Evolutionary conservation across 1,140 invertebrate species (phyloP).

Genomic region (Oedothorax gibbosus): DNA sequence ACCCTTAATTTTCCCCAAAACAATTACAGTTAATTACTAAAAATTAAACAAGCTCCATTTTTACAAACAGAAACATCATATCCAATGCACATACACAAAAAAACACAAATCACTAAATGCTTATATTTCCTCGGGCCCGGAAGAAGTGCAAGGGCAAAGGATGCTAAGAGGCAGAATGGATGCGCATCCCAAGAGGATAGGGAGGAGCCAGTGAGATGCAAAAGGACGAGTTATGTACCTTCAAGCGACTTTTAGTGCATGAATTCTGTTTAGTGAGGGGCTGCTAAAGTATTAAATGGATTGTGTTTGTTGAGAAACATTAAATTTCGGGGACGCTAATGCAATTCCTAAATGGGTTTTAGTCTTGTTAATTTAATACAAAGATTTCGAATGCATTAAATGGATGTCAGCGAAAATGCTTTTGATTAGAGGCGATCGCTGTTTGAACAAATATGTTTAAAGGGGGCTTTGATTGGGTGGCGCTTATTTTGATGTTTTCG

Average conservation of each 20-base stretch:
- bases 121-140: neutral
- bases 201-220: conserved; percentile 10
- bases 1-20: too few relatives aligned
- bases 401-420: too few relatives aligned
- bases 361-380: conserved; percentile 18
- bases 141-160: conserved; percentile 2
- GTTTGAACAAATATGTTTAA: too few relatives aligned
- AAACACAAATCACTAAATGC: neutral
- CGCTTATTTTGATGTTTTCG: too few relatives aligned
- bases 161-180: conserved; percentile 20
- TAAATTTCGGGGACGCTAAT: conserved; percentile 13
- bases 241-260: conserved; percentile 32
- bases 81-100: neutral
- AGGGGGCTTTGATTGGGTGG: too few relatives aligned
- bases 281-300: conserved; percentile 18
- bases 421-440: too few relatives aligned
- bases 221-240: conserved; percentile 18
- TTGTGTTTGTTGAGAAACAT: conserved; percentile 7
- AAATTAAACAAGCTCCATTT: too few relatives aligned
- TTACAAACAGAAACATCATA: neutral
- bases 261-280: neutral
- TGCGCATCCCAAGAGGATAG: neutral
- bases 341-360: neutral
- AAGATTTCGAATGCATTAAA: too few relatives aligned
- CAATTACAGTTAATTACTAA: too few relatives aligned